Percentiles rank a stretch among this genome's conserved stretches.
These are phyloP conservation scores for Prunella himalayana DNA, from an alignment of 2,113 vertebrate species.

Conservation along the genomic window DNA sequence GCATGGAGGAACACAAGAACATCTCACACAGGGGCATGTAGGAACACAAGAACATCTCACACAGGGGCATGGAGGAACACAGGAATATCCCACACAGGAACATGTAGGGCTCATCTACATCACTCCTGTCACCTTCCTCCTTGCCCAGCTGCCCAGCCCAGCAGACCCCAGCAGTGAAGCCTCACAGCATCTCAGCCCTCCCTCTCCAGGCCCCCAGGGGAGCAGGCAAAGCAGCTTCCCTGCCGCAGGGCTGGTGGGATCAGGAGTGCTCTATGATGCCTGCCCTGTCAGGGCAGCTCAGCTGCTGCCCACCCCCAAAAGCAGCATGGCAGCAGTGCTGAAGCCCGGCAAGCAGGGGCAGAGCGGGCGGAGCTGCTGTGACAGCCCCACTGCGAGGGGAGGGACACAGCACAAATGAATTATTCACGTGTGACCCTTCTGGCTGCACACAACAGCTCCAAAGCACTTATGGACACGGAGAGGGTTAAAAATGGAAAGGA, in stretches of 20 bases:
- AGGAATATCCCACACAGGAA: too few relatives aligned
- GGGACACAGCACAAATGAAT: neutral
- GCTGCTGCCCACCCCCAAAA: neutral
- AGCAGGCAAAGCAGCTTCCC: neutral
- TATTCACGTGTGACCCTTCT: neutral
- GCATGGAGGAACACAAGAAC: neutral
- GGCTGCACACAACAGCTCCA: neutral
- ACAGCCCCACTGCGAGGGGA: rapidly evolving
- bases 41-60: too few relatives aligned
- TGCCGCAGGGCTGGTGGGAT: neutral
- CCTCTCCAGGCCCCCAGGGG: rapidly evolving
- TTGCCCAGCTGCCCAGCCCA: too few relatives aligned
- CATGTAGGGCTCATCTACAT: neutral
- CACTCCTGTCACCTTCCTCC: neutral
- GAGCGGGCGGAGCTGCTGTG: rapidly evolving
- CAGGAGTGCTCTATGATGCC: neutral
- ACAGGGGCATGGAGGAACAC: neutral
- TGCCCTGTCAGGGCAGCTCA: neutral
- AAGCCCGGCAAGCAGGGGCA: rapidly evolving
- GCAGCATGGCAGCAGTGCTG: rapidly evolving
- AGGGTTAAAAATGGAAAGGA: neutral
- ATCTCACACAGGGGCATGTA: neutral
- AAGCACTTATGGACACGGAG: rapidly evolving
- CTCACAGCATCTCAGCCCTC: rapidly evolving
- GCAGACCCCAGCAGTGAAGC: neutral